Evolutionary conservation across 2,113 vertebrate genomes (phyloP).

Genomic region (Dinomys branickii): DNA sequence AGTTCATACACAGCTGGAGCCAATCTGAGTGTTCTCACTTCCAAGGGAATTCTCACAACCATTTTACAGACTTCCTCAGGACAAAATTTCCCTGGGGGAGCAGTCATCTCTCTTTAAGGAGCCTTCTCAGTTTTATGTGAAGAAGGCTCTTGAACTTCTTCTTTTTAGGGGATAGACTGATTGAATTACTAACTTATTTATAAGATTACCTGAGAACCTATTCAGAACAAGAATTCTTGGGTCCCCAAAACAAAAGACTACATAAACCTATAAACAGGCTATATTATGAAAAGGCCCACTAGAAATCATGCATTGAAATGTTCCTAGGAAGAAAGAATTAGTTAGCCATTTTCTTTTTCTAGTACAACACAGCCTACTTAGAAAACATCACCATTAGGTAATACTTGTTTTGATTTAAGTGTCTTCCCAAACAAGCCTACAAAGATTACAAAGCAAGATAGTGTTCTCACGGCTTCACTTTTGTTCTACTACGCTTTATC

Average conservation of each 20-base stretch:
- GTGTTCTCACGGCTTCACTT: not conserved
- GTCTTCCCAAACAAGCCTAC: not conserved
- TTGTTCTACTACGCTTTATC: not conserved
- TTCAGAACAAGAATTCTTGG: not conserved
- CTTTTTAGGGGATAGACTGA: not conserved
- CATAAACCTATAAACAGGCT: not conserved
- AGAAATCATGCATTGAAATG: not conserved
- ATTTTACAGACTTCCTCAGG: not conserved
- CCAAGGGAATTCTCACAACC: not conserved
- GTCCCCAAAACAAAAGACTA: not conserved
- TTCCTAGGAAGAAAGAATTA: not conserved
- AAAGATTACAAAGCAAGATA: not conserved
- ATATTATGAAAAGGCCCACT: not conserved
- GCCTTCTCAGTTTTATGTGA: not conserved
- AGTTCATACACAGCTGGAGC: not conserved
- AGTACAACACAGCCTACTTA: not conserved
- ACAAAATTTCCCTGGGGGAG: accelerated
- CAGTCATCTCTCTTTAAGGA: not conserved
- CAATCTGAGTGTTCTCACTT: not conserved
- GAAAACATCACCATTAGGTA: not conserved
- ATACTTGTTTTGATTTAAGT: not conserved
- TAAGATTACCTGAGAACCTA: not conserved
- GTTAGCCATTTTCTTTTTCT: not conserved
- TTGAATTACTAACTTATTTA: not conserved
- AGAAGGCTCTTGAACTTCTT: not conserved